Evolutionary conservation across 2,888 invertebrate species (phyloP).

Genomic region (Argynnis bischoffii): DNA sequence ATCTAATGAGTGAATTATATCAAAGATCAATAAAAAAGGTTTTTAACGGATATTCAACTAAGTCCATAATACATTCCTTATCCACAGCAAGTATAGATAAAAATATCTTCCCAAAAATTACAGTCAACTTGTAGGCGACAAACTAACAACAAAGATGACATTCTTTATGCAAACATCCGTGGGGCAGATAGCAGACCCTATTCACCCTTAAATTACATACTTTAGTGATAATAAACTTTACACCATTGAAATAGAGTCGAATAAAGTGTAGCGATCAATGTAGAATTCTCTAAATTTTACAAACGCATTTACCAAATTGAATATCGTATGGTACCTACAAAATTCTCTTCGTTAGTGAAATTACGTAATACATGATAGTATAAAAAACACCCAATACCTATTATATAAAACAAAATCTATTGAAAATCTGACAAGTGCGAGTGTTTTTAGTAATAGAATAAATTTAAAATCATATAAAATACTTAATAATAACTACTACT

Average conservation of each 20-base stretch:
- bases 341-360: constrained; percentile 15
- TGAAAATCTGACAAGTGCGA: neutral
- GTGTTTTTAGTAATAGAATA: neutral
- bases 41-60: too few relatives aligned
- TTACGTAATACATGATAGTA: neutral
- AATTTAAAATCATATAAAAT: too few relatives aligned
- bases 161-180: constrained; percentile 61
- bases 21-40: too few relatives aligned
- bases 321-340: constrained; percentile 46
- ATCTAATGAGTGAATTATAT: too few relatives aligned
- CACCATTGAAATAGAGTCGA: neutral
- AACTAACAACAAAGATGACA: constrained; percentile 65
- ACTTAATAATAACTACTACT: too few relatives aligned
- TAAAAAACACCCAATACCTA: neutral
- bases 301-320: constrained; percentile 63
- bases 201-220: constrained; percentile 28
- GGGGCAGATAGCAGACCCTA: constrained; percentile 45
- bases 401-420: neutral
- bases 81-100: neutral
- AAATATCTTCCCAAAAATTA: constrained; percentile 53
- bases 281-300: constrained; percentile 53
- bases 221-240: constrained; percentile 7
- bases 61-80: neutral
- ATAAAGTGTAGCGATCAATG: constrained; percentile 1
- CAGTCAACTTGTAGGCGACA: constrained; percentile 56